These are phyloP conservation scores for Onchidella celtica DNA, from an alignment of 2,888 invertebrate genomes.

Conservation along the genomic window DNA sequence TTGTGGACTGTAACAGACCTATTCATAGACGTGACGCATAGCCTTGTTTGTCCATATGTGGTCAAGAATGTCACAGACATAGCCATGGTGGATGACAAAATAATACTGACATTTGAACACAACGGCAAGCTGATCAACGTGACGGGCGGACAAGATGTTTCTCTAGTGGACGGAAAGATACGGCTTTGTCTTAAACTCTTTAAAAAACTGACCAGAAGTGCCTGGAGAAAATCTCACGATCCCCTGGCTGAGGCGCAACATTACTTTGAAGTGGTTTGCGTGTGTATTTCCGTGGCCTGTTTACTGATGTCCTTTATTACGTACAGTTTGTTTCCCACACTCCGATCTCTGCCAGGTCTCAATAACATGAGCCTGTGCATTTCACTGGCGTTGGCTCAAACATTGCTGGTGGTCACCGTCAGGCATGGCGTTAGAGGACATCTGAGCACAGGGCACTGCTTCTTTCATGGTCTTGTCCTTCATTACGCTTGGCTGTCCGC, in stretches of 20 bases:
- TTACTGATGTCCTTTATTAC: conserved; percentile 52
- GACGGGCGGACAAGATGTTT: not conserved
- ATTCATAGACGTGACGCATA: conserved; percentile 34
- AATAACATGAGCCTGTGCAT: conserved; percentile 55
- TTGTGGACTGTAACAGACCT: not conserved
- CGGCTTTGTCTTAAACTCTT: conserved; percentile 1
- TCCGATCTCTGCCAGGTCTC: conserved; percentile 55
- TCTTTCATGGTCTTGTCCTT: conserved; percentile 17
- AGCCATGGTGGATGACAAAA: not conserved
- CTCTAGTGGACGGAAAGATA: conserved; percentile 3
- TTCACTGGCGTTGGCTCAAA: conserved; percentile 51
- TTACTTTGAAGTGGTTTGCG: conserved; percentile 40
- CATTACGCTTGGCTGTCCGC: conserved; percentile 57
- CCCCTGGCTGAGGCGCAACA: not conserved
- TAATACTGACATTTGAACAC: not conserved
- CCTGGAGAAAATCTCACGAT: not conserved
- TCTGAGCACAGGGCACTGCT: not conserved
- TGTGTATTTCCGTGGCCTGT: conserved; percentile 51
- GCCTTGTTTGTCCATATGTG: conserved; percentile 28
- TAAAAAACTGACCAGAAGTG: conserved; percentile 1
- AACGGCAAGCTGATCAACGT: not conserved
- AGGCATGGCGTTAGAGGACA: not conserved
- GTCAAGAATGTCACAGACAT: conserved; percentile 6
- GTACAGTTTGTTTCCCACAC: conserved; percentile 51
- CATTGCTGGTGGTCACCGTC: conserved; percentile 29